Conservation (phyloP, 2,888 invertebrate genomes). For the Rugalucina vietnamica region DNA sequence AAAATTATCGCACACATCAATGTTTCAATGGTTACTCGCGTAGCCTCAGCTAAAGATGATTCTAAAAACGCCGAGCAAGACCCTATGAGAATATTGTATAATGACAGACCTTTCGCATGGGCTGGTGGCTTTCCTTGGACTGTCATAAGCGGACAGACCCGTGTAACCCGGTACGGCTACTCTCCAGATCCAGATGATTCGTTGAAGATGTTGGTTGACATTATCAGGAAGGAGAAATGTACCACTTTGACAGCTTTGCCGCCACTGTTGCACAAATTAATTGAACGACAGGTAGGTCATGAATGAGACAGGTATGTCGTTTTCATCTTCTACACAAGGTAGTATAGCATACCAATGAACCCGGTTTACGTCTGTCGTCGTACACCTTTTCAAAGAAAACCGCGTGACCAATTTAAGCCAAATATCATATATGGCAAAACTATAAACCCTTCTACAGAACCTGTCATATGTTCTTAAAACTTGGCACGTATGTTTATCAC, state of each 20-base stretch:
- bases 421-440: too few species aligned
- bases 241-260: not conserved
- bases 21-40: not conserved
- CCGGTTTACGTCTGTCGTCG: too few species aligned
- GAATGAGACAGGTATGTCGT: too few species aligned
- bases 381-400: too few species aligned
- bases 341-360: too few species aligned
- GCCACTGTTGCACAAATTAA: not conserved
- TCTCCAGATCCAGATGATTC: not conserved
- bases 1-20: slow-evolving; percentile 12
- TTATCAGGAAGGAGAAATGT: not conserved
- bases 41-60: too few species aligned
- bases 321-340: not conserved
- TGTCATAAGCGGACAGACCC: not conserved
- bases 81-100: not conserved
- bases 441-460: too few species aligned
- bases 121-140: not conserved
- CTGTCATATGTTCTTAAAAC: too few species aligned
- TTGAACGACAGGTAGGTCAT: slow-evolving; percentile 15
- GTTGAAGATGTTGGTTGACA: not conserved
- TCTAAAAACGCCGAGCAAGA: not conserved
- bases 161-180: not conserved
- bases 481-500: too few species aligned
- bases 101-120: not conserved
- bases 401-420: too few species aligned